Percentiles rank a stretch among this genome's conserved stretches.
Evolutionary conservation across 2,888 invertebrate species (phyloP).

Genomic region (Candidula unifasciata): DNA sequence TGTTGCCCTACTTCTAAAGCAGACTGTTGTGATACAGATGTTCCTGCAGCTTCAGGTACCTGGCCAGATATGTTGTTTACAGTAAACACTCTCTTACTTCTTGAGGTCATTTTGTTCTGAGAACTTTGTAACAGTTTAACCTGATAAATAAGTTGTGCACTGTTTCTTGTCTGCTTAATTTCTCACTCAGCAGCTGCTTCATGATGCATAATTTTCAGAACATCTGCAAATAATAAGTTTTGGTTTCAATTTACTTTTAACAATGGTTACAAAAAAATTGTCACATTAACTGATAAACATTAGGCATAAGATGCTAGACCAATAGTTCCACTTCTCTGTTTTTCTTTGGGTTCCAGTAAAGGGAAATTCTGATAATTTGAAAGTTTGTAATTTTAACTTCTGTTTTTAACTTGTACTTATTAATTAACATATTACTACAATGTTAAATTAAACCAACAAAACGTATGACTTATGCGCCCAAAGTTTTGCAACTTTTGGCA

Average conservation of each 20-base stretch:
- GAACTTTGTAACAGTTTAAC: neutral
- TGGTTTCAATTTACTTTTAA: neutral
- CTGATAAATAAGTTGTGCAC: neutral
- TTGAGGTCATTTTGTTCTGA: slow-evolving; percentile 47
- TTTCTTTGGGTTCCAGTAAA: too few relatives aligned
- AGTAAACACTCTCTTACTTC: slow-evolving; percentile 53
- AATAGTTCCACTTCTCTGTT: too few relatives aligned
- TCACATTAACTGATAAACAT: neutral
- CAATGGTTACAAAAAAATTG: neutral
- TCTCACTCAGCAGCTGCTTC: neutral
- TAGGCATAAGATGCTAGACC: too few relatives aligned
- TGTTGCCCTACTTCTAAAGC: slow-evolving; percentile 24
- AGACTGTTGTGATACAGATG: slow-evolving; percentile 35
- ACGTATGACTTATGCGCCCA: too few relatives aligned
- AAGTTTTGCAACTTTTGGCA: too few relatives aligned
- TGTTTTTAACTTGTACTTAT: too few relatives aligned
- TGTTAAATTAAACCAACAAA: too few relatives aligned
- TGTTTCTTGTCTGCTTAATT: neutral
- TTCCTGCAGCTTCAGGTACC: slow-evolving; percentile 31
- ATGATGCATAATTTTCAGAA: neutral
- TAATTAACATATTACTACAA: too few relatives aligned
- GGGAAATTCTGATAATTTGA: too few relatives aligned
- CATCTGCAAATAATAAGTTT: neutral
- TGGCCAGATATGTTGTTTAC: slow-evolving; percentile 54
- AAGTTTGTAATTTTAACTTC: too few relatives aligned